Percentiles rank a stretch among this genome's conserved stretches.
Conservation (phyloP, 2,888 invertebrate species). For the Tolmerus cingulatus region DNA sequence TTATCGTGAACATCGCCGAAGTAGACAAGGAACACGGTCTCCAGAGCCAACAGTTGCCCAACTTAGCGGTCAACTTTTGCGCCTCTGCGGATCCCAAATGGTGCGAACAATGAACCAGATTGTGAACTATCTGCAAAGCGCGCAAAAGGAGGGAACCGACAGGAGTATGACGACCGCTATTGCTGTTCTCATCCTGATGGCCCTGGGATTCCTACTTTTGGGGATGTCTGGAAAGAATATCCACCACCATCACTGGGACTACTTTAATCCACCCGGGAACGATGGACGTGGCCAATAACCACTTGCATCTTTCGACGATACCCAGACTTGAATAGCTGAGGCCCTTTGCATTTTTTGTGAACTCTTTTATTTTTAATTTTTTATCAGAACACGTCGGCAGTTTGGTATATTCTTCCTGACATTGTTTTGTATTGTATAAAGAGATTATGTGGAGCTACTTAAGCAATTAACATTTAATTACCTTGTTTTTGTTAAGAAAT, state of each 20-base stretch:
- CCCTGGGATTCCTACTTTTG: slow-evolving; percentile 79
- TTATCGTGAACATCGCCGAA: slow-evolving; percentile 63
- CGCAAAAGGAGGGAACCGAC: slow-evolving; percentile 68
- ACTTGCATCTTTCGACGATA: neutral
- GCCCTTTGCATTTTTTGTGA: slow-evolving; percentile 45
- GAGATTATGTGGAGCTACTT: slow-evolving; percentile 32
- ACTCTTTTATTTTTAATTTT: slow-evolving; percentile 13
- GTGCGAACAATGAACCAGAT: slow-evolving; percentile 74
- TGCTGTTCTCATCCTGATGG: slow-evolving; percentile 79
- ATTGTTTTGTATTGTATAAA: slow-evolving; percentile 38
- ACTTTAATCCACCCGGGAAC: slow-evolving; percentile 81
- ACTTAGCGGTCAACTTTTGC: slow-evolving; percentile 74
- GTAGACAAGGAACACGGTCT: slow-evolving; percentile 58
- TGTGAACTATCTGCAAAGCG: slow-evolving; percentile 67
- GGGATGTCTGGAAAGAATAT: slow-evolving; percentile 76
- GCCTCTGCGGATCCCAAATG: slow-evolving; percentile 74
- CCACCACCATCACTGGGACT: slow-evolving; percentile 88
- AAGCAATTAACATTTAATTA: slow-evolving; percentile 37
- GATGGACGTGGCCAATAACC: slow-evolving; percentile 55
- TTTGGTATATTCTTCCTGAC: slow-evolving; percentile 35
- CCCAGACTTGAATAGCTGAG: neutral
- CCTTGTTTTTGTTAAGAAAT: slow-evolving; percentile 33
- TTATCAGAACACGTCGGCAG: slow-evolving; percentile 2
- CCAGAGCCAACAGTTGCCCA: slow-evolving; percentile 75
- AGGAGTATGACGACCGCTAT: slow-evolving; percentile 77